phyloP scores from a whole-genome alignment of 2,797 vertebrate genomes.

The Typhlichthys subterraneus region DNA sequence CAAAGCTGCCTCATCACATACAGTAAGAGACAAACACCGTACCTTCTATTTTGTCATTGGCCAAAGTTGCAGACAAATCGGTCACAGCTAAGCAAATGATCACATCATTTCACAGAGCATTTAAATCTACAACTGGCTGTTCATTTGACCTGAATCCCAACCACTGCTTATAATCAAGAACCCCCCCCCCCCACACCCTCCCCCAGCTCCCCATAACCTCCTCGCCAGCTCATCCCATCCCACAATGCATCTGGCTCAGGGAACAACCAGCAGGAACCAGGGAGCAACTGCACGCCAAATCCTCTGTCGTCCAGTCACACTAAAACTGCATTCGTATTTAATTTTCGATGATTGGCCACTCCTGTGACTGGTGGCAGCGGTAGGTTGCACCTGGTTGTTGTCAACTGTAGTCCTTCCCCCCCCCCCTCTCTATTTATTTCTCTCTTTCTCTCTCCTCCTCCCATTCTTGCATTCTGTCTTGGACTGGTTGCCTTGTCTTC shows the following conservation, averaged over 20 bases:
- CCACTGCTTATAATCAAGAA: constrained; percentile 83
- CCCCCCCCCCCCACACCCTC: constrained; percentile 34
- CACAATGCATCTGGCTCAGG: constrained; percentile 84
- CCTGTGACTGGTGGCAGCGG: constrained; percentile 68
- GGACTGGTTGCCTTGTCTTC: constrained; percentile 86
- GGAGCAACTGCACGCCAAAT: constrained; percentile 75
- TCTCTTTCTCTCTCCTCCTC: constrained; percentile 24
- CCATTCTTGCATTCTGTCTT: constrained; percentile 79
- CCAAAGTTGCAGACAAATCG: constrained; percentile 60
- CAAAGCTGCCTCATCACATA: constrained; percentile 94
- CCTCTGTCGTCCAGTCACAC: constrained; percentile 55
- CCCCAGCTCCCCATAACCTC: constrained; percentile 33
- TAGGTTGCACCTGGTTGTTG: constrained; percentile 82
- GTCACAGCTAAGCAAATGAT: constrained; percentile 57
- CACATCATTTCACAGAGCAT: constrained; percentile 84
- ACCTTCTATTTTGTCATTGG: constrained; percentile 59
- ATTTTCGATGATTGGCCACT: constrained; percentile 48
- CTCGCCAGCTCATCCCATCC: constrained; percentile 69
- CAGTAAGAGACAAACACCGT: constrained; percentile 54
- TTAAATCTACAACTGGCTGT: constrained; percentile 83
- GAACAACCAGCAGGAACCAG: constrained; percentile 98
- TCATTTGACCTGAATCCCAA: constrained; percentile 89
- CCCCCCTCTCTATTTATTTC: constrained; percentile 14
- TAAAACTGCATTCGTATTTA: constrained; percentile 30
- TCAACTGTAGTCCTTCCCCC: constrained; percentile 66